phyloP scores from a whole-genome alignment of 2,113 vertebrate genomes.

The Sturnus vulgaris region DNA sequence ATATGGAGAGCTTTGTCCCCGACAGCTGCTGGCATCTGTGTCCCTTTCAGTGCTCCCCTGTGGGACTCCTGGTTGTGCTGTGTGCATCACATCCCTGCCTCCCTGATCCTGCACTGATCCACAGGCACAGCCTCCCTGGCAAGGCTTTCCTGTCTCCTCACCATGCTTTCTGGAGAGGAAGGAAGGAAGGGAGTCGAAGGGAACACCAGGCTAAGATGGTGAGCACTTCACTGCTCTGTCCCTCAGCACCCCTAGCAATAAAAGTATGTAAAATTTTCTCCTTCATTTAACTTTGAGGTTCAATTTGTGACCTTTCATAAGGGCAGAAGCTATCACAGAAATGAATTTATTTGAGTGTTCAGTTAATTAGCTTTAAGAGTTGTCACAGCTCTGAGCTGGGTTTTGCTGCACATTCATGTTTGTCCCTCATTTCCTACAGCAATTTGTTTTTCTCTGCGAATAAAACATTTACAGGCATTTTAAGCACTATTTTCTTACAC shows the following conservation, averaged over 20 bases:
- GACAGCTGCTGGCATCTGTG: neutral
- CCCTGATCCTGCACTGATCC: neutral
- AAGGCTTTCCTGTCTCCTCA: neutral
- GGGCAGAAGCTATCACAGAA: neutral
- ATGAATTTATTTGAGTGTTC: neutral
- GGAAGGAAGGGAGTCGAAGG: neutral
- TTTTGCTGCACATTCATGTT: fast-evolving
- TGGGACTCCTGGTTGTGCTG: neutral
- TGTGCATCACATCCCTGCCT: neutral
- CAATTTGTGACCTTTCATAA: neutral
- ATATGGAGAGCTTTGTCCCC: neutral
- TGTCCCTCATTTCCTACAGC: neutral
- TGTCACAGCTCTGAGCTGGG: neutral
- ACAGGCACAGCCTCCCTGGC: neutral
- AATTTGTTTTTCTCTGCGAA: neutral
- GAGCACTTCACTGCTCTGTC: neutral
- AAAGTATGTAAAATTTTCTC: neutral
- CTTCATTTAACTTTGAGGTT: neutral
- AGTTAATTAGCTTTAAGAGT: neutral
- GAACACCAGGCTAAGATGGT: neutral
- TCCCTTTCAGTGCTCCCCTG: neutral
- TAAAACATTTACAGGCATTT: neutral
- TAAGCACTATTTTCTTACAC: neutral
- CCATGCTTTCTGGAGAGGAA: neutral
- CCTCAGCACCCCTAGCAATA: neutral